Conservation (phyloP, 2,113 vertebrate genomes). For the Holacanthus passer region DNA sequence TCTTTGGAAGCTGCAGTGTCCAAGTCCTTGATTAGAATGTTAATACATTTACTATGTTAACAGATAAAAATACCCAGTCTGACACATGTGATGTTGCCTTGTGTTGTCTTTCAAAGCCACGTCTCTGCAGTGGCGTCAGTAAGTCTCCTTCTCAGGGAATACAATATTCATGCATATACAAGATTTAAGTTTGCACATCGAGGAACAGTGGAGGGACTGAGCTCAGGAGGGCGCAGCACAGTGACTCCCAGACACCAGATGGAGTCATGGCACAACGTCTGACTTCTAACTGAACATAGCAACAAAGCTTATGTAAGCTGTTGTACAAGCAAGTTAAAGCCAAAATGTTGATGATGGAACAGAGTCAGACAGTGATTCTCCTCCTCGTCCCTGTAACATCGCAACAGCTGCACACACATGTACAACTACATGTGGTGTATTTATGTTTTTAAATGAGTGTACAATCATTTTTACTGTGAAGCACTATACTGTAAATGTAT, state of each 20-base stretch:
- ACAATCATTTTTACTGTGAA: too few species aligned
- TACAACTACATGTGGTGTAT: not conserved
- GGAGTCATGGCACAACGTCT: slow-evolving; percentile 16
- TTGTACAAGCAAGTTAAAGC: not conserved
- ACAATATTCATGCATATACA: too few species aligned
- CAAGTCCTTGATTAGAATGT: too few species aligned
- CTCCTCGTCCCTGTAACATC: not conserved
- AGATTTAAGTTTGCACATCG: not conserved
- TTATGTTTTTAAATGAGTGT: not conserved
- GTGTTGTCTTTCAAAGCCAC: too few species aligned
- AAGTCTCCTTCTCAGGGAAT: too few species aligned
- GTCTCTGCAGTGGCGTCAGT: too few species aligned
- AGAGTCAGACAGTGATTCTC: not conserved
- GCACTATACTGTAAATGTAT: not conserved
- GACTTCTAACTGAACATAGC: slow-evolving; percentile 27
- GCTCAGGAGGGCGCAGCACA: not conserved
- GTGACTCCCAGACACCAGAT: slow-evolving; percentile 22
- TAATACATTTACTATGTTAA: too few species aligned
- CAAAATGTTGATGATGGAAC: not conserved
- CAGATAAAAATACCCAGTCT: too few species aligned
- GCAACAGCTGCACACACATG: not conserved
- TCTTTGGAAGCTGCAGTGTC: not conserved
- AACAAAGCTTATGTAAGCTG: not conserved
- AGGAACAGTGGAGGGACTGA: not conserved
- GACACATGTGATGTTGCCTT: too few species aligned